A percentile compares a stretch with the other conserved stretches of the same genome.
Evolutionary conservation across 2,113 vertebrate species (phyloP).

Genomic region (Patagioenas fasciata): DNA sequence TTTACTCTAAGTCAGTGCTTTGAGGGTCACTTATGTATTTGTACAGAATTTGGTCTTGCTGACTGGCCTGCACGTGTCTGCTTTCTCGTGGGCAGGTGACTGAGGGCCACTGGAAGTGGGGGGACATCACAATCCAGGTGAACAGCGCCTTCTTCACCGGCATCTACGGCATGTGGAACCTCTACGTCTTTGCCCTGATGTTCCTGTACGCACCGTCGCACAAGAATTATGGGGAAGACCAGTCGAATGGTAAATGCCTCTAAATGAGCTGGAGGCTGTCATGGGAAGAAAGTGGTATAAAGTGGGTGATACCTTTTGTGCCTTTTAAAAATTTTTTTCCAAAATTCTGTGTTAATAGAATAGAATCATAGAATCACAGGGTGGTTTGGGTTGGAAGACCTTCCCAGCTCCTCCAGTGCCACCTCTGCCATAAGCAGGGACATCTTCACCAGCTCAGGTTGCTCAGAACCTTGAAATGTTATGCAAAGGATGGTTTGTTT

Average conservation of each 20-base stretch:
- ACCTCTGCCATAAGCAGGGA: too few species aligned
- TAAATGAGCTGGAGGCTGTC: neutral
- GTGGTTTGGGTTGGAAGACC: too few species aligned
- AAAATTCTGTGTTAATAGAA: neutral
- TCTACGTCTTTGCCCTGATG: slow-evolving; percentile 97
- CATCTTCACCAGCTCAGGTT: too few species aligned
- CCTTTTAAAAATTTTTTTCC: too few species aligned
- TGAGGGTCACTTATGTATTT: neutral
- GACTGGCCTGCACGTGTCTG: fast-evolving
- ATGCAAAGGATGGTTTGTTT: neutral
- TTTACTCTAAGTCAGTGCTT: neutral
- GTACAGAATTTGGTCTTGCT: neutral
- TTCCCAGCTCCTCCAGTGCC: too few species aligned
- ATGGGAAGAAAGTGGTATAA: fast-evolving
- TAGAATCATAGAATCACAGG: too few species aligned
- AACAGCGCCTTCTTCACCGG: slow-evolving; percentile 98
- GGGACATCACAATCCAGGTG: slow-evolving; percentile 86
- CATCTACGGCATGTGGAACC: slow-evolving; percentile 99
- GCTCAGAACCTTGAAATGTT: neutral
- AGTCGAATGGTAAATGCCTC: slow-evolving; percentile 80
- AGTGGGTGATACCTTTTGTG: neutral
- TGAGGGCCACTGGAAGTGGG: slow-evolving; percentile 97
- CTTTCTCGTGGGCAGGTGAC: slow-evolving; percentile 81
- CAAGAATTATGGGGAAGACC: slow-evolving; percentile 93
- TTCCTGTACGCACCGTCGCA: slow-evolving; percentile 97